Evolutionary conservation across 2,113 vertebrate species (phyloP), one percentile per base, ranked within the genome.

Genomic region (Melanerpes formicivorus): DNA sequence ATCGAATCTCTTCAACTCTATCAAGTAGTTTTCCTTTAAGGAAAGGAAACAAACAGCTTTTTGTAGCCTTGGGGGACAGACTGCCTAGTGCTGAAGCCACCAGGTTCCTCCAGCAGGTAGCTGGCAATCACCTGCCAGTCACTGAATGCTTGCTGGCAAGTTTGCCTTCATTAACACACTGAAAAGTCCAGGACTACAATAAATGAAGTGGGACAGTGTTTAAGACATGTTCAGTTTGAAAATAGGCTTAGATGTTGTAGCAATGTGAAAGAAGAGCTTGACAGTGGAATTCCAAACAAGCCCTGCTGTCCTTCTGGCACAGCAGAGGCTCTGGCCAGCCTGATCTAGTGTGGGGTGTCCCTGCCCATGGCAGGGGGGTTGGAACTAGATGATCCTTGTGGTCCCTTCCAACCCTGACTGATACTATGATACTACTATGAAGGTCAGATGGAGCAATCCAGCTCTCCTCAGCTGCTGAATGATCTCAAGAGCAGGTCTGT

Each of bases 401-500:
- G 34, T 34, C 34, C 34, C 34, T 34, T 34, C 34, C 34, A 34
- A 34, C 34, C 34, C 34, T 34, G 34, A 34, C 34, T 34, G 34
- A 34, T 34, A 34, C 34, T 34, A 34, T 34, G 34, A 34, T 34
- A 34, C 34, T 34, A 34, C 34, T 34, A 34, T 34, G 34, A 90
- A 91, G 59, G 70, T 90, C 71, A 90, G 44, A 81, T 62, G 81
- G 78, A 54, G 32, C 91, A 88, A 86, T 91, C 66, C 65, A 83
- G 9, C 40, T 88, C 48, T 90, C 40, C 85, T 90, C 83, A 66
- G 30, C 48, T 86, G 26, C 70, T 77, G 62, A 25, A 77, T 93
- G 94, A 89, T 81, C 93, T 95, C 96, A 94, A 96, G 94, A 95
- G 30, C 54, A 91, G 60, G 80, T 89, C 87, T 87, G 32, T 70